phyloP scores from a whole-genome alignment of 1,140 invertebrate species.

The Bombus ignitus region DNA sequence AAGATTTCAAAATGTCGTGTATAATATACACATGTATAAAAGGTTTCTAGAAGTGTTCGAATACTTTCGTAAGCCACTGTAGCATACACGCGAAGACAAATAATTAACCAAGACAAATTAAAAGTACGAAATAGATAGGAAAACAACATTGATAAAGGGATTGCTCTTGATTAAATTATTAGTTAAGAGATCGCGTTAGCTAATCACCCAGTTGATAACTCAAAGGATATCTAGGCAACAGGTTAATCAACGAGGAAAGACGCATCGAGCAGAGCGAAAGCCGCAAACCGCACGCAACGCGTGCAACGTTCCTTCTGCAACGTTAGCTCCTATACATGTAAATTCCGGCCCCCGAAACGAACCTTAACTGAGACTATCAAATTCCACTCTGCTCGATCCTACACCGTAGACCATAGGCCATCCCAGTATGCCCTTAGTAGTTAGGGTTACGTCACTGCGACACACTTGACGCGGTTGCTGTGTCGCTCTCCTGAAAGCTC shows the following conservation, averaged over 20 bases:
- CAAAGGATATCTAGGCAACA: background rate
- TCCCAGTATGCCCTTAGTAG: background rate
- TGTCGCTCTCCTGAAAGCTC: constrained; percentile 41
- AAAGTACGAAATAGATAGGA: background rate
- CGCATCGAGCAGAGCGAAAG: background rate
- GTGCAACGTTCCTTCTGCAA: background rate
- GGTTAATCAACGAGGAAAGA: constrained; percentile 4
- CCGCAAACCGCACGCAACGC: background rate
- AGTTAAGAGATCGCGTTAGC: background rate
- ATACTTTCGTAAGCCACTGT: too few species aligned
- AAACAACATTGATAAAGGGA: background rate
- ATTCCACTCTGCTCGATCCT: background rate
- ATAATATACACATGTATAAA: too few species aligned
- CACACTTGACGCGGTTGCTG: constrained; percentile 12
- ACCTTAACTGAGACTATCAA: background rate
- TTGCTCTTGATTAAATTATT: background rate
- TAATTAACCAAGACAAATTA: background rate
- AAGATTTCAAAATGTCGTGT: too few species aligned
- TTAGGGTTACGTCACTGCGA: constrained; percentile 6
- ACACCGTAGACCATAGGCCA: background rate
- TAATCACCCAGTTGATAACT: background rate
- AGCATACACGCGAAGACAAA: too few species aligned
- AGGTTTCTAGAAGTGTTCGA: too few species aligned
- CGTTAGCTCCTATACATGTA: background rate
- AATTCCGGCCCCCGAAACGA: background rate